phyloP scores from a whole-genome alignment of 2,113 vertebrate genomes.

The Spea multiplicata region DNA sequence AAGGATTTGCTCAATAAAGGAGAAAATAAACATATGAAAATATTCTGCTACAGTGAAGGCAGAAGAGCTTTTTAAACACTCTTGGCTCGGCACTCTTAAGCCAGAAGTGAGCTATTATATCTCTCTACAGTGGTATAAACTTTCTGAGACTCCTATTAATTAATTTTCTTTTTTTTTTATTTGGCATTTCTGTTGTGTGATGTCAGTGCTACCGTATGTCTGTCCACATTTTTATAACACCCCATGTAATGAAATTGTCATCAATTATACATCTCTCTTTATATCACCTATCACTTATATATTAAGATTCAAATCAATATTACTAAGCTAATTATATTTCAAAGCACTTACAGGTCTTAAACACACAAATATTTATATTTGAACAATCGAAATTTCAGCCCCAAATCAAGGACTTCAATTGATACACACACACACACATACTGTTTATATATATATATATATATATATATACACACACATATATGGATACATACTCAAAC shows the following conservation, averaged over 20 bases:
- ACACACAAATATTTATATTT: too few species aligned
- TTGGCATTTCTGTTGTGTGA: conserved; percentile 4
- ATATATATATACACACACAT: too few species aligned
- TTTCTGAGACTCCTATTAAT: conserved; percentile 1
- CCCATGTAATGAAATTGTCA: conserved; percentile 3
- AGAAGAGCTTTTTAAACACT: background rate
- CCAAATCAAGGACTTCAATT: too few species aligned
- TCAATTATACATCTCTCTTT: background rate
- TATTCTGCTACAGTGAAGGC: background rate
- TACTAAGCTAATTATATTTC: background rate
- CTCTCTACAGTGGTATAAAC: conserved; percentile 4
- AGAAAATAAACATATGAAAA: background rate
- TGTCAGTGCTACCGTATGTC: background rate
- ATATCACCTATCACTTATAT: background rate
- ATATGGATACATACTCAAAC: too few species aligned
- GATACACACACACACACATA: too few species aligned
- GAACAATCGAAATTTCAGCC: too few species aligned
- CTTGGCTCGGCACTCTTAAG: background rate
- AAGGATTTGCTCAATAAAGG: background rate
- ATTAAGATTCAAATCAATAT: background rate
- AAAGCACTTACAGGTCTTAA: too few species aligned
- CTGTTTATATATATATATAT: too few species aligned
- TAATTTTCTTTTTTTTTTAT: conserved; percentile 15
- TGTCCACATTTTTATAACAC: background rate
- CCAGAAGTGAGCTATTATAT: conserved; percentile 5